phyloP scores from a whole-genome alignment of 2,888 invertebrate species.

The Drepana falcataria region DNA sequence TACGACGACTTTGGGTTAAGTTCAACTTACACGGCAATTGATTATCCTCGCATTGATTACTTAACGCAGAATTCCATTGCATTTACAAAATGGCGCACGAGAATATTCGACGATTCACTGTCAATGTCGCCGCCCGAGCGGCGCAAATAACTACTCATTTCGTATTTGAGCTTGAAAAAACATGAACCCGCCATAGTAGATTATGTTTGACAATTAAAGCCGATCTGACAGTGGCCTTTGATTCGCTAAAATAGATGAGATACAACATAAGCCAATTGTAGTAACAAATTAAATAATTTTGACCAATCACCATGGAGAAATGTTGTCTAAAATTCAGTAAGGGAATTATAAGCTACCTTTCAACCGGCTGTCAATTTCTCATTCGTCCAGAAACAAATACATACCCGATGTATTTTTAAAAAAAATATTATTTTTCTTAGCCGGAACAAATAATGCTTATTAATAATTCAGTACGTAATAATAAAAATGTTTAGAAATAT shows the following conservation, averaged over 20 bases:
- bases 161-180: slow-evolving; percentile 74
- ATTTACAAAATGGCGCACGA: slow-evolving; percentile 75
- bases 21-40: slow-evolving; percentile 52
- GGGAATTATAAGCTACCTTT: background rate
- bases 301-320: slow-evolving; percentile 10
- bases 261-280: slow-evolving; percentile 12
- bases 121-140: slow-evolving; percentile 72
- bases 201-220: slow-evolving; percentile 33
- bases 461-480: too few relatives aligned
- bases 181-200: slow-evolving; percentile 72
- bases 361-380: background rate
- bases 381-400: too few relatives aligned
- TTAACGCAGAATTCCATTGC: slow-evolving; percentile 64
- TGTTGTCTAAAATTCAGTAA: background rate
- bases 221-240: slow-evolving; percentile 6
- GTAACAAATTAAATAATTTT: accelerated
- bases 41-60: slow-evolving; percentile 49
- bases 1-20: slow-evolving; percentile 32
- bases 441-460: too few relatives aligned
- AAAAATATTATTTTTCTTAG: too few relatives aligned
- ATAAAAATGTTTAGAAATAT: too few relatives aligned
- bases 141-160: slow-evolving; percentile 74
- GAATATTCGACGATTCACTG: slow-evolving; percentile 71
- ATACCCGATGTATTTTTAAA: too few relatives aligned
- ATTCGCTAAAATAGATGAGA: slow-evolving; percentile 12